Evolutionary conservation across 2,888 invertebrate species (phyloP), one percentile per base, ranked within the genome.

Genomic region (Xylota segnis): DNA sequence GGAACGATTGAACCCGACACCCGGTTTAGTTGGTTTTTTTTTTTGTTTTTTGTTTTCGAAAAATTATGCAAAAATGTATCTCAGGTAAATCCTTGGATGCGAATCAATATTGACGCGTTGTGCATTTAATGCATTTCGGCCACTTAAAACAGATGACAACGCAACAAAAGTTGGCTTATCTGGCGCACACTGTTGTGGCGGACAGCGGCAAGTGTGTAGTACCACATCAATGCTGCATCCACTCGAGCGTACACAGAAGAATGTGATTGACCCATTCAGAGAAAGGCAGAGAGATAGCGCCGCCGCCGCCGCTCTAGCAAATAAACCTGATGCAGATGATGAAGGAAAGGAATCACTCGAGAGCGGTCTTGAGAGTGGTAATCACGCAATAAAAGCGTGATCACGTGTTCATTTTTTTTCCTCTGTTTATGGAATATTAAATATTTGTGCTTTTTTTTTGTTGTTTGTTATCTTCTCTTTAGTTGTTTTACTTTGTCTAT

Each of bases 301-400:
- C 23, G 14, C n/a, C 40, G 47, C 23, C 23, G 70, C 27, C 65
- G 18, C 10, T 37, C 52, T 23, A 58, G 7, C 52, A 52, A 32
- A 37, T 16, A 61, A 74, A 75, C 45, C 65, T 65, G 75, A 75
- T 75, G 45, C 65, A 56, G 56, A 43, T 43, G 45, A 54, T 43
- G 45, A 54, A 45, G 40, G 34, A 74, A 50, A 40, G 32, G 34
- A 56, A 70, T 52, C 18, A 37, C 65, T 50, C 43, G 59, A 58
- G 58, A 56, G 61, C 40, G 61, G 61, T 37, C 59, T 59, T 45
- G 61, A 68, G 32, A 45, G 54, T 71, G 68, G 77, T 72, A 72
- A 83, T 66, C 83, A 83, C 71, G 71, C 65, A 72, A 66, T 61
- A 23, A 61, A 77, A 59, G 72, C 65, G 77, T 83, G 83, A 77